Percentiles rank a stretch among this genome's conserved stretches.
Conservation (phyloP, 2,797 vertebrate genomes). For the Darevskia nairensis region DNA sequence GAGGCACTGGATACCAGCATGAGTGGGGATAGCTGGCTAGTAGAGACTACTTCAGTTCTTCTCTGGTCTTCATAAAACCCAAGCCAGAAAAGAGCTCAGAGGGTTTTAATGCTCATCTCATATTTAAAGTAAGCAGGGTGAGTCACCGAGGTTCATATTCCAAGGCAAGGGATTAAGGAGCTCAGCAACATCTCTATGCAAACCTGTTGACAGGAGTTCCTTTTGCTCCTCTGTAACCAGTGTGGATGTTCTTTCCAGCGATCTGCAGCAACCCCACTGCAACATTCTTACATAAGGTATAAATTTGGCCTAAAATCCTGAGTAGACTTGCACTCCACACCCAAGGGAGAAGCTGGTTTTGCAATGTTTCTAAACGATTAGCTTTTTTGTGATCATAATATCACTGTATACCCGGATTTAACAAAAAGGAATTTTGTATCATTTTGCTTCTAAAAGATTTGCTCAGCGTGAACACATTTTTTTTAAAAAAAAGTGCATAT, state of each 20-base stretch:
- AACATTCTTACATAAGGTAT: neutral
- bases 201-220: neutral
- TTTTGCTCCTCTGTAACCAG: neutral
- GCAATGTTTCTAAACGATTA: neutral
- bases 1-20: neutral
- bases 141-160: neutral
- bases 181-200: neutral
- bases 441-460: neutral
- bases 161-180: neutral
- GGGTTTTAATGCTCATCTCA: neutral
- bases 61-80: neutral
- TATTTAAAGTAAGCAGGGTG: neutral
- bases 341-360: neutral
- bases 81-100: neutral
- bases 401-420: neutral
- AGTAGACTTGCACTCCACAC: neutral
- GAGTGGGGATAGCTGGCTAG: neutral
- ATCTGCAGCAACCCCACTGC: neutral
- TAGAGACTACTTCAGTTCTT: neutral
- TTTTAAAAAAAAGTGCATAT: neutral
- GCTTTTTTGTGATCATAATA: neutral
- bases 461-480: neutral
- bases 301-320: neutral
- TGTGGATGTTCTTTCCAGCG: neutral
- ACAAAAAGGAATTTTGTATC: neutral